Evolutionary conservation across 2,113 vertebrate species (phyloP).

Genomic region (Centropus bengalensis): DNA sequence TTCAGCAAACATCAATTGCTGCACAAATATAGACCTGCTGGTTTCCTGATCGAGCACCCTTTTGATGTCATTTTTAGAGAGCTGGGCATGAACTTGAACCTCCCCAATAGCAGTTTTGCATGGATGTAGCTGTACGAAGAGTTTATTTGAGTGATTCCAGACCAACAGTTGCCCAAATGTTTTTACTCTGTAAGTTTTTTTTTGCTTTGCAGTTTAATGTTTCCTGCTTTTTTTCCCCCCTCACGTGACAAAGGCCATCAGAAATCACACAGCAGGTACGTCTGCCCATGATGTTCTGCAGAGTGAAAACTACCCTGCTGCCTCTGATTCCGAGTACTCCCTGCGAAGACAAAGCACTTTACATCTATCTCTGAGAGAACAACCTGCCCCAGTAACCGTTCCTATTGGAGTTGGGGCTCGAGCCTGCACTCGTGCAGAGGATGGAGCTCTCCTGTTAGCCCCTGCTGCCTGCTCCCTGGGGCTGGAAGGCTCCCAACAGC

Average conservation of each 20-base stretch:
- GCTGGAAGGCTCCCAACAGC: no score
- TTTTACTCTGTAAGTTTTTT: neutral
- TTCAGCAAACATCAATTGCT: constrained; percentile 55
- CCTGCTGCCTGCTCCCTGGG: neutral
- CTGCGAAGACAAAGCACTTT: neutral
- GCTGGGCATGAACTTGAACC: neutral
- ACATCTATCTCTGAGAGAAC: neutral
- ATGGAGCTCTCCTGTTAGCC: neutral
- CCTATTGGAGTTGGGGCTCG: neutral
- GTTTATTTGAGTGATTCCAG: neutral
- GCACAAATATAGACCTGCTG: constrained; percentile 55
- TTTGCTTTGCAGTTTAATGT: neutral
- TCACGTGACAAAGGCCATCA: neutral
- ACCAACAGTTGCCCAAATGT: neutral
- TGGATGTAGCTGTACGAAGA: neutral
- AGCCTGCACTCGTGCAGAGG: neutral
- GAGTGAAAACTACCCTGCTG: neutral
- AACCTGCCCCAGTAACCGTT: neutral
- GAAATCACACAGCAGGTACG: neutral
- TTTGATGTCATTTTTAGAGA: constrained; percentile 53
- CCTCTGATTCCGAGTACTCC: neutral
- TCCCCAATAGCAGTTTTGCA: neutral
- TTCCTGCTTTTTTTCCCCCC: neutral
- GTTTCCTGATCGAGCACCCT: constrained; percentile 28
- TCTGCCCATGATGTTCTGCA: neutral